These are phyloP conservation scores for Aelia acuminata DNA, from an alignment of 2,888 invertebrate genomes.

Conservation along the genomic window DNA sequence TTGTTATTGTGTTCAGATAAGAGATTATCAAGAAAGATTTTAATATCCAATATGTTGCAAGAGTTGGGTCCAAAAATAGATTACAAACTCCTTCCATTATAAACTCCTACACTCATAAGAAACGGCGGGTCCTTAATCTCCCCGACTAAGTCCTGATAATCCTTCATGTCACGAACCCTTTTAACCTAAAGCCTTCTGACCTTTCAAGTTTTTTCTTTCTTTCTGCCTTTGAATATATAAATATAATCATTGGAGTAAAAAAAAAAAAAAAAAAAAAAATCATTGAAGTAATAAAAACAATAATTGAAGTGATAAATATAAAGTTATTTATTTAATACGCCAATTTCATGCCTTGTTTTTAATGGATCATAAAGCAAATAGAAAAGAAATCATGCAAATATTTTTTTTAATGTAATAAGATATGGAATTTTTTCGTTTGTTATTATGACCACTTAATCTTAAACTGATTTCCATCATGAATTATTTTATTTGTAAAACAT, in stretches of 20 bases:
- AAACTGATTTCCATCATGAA: no score
- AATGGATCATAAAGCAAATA: no score
- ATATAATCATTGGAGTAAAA: not conserved
- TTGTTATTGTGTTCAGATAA: not conserved
- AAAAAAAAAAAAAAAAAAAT: no score
- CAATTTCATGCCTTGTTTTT: no score
- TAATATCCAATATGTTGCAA: constrained; percentile 9
- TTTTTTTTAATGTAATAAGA: no score
- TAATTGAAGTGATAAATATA: no score
- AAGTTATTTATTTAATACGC: no score
- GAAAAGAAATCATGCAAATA: no score
- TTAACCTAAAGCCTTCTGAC: not conserved
- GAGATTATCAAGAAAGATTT: not conserved
- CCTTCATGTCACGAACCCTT: not conserved
- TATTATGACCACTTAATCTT: no score
- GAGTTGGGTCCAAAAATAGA: not conserved
- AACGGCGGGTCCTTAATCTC: not conserved
- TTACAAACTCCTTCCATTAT: not conserved
- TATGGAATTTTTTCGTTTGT: no score
- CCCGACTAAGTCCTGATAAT: not conserved
- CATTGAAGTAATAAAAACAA: no score
- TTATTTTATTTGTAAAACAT: no score
- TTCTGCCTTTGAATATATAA: not conserved
- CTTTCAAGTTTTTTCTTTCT: not conserved
- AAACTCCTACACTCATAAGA: not conserved